These are phyloP conservation scores for Criorhina ranunculi DNA, from an alignment of 2,888 invertebrate genomes.

Conservation along the genomic window DNA sequence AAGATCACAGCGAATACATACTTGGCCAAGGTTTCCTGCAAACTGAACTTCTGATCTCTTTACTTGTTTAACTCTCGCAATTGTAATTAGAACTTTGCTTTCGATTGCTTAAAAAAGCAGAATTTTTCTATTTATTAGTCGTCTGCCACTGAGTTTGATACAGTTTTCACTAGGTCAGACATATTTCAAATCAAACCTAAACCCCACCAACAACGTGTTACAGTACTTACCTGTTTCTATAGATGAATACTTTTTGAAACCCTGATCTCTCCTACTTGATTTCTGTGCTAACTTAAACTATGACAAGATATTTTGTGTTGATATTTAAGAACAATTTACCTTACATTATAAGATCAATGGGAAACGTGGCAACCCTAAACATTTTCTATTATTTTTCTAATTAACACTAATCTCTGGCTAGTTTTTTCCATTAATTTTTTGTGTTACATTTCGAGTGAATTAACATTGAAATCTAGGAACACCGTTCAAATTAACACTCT, in stretches of 20 bases:
- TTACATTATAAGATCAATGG: conserved; percentile 58
- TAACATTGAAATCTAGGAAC: conserved; percentile 21
- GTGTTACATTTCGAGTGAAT: conserved; percentile 28
- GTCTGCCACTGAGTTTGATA: too few relatives aligned
- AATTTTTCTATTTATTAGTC: too few relatives aligned
- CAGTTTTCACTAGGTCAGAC: too few relatives aligned
- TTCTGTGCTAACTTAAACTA: conserved; percentile 1
- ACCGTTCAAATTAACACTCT: conserved; percentile 27
- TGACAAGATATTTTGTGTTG: background rate
- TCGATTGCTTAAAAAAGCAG: too few relatives aligned
- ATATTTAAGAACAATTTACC: background rate
- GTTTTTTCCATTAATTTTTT: conserved; percentile 66
- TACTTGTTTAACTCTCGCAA: too few relatives aligned
- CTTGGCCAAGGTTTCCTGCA: too few relatives aligned
- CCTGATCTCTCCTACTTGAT: background rate
- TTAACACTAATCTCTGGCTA: conserved; percentile 56
- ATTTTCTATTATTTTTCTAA: conserved; percentile 53
- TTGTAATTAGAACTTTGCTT: too few relatives aligned
- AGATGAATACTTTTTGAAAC: conserved; percentile 56
- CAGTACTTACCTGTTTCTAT: background rate
- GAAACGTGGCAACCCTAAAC: conserved; percentile 78
- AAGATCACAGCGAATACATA: too few relatives aligned
- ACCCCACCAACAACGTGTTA: too few relatives aligned
- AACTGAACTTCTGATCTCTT: too few relatives aligned
- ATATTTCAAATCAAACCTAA: too few relatives aligned